Evolutionary conservation across 2,797 vertebrate genomes (phyloP).

Genomic region (Bryconaethiops microstoma): DNA sequence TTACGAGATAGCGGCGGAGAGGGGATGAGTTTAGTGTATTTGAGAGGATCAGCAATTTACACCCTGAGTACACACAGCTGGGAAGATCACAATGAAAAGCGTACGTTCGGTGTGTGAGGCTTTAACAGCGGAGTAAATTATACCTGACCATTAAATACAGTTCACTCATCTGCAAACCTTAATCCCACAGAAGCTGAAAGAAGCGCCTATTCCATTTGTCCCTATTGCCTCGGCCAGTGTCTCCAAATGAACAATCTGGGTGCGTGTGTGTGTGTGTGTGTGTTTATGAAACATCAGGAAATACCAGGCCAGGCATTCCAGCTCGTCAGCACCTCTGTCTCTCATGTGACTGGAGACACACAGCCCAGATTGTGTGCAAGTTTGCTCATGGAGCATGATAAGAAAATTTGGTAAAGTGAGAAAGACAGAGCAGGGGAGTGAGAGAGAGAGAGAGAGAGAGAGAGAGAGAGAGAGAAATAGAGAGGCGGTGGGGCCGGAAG

Average conservation of each 20-base stretch:
- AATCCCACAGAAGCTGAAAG: constrained; percentile 29
- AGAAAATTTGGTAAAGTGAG: constrained; percentile 74
- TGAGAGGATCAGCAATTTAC: constrained; percentile 37
- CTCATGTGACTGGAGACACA: constrained; percentile 71
- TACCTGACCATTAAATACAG: constrained; percentile 37
- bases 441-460: constrained; percentile 48
- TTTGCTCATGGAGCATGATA: constrained; percentile 77
- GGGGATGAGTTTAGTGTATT: not conserved
- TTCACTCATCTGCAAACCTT: constrained; percentile 28
- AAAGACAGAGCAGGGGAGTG: constrained; percentile 57
- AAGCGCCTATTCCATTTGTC: constrained; percentile 26
- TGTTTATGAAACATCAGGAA: constrained; percentile 77
- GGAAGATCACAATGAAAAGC: constrained; percentile 28
- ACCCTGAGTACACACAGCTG: constrained; percentile 25
- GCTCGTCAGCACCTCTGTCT: constrained; percentile 67
- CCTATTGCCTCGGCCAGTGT: constrained; percentile 13
- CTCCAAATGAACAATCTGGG: constrained; percentile 17
- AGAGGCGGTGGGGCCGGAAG: not conserved
- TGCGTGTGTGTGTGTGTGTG: constrained; percentile 21
- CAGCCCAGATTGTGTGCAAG: constrained; percentile 72
- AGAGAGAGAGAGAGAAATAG: not conserved
- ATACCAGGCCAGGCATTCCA: constrained; percentile 77
- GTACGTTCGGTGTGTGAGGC: constrained; percentile 11
- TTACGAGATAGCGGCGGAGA: not conserved
- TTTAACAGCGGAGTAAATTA: constrained; percentile 18